Evolutionary conservation across 2,113 vertebrate species (phyloP).

Genomic region (Ginglymostoma cirratum): DNA sequence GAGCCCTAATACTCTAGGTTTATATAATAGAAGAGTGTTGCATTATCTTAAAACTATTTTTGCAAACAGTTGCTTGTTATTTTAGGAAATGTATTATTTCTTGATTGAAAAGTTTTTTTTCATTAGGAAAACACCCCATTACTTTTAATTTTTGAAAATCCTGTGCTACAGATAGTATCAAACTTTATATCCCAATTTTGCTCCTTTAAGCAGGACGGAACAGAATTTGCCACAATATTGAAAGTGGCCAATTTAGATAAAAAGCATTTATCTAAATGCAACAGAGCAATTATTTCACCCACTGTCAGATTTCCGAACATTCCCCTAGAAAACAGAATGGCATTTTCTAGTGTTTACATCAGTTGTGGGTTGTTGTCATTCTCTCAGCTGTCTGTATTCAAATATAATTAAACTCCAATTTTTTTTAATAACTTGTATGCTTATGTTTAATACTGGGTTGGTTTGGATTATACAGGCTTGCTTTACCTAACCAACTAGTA

Average conservation of each 20-base stretch:
- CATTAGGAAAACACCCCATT: background rate
- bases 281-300: constrained; percentile 1
- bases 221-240: background rate
- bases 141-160: background rate
- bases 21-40: background rate
- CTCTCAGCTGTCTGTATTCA: background rate
- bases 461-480: background rate
- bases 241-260: no score
- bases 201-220: background rate
- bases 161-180: no score
- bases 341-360: constrained; percentile 13
- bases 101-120: background rate
- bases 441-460: background rate
- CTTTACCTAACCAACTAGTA: background rate
- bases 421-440: background rate
- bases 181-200: background rate
- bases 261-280: background rate
- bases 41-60: background rate
- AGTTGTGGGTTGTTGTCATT: constrained; percentile 10
- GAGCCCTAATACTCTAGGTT: no score
- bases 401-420: background rate
- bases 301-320: background rate
- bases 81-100: background rate
- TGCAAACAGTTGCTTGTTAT: background rate
- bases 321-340: constrained; percentile 3